phyloP scores from a whole-genome alignment of 2,888 invertebrate genomes.

The Anorthoa munda region DNA sequence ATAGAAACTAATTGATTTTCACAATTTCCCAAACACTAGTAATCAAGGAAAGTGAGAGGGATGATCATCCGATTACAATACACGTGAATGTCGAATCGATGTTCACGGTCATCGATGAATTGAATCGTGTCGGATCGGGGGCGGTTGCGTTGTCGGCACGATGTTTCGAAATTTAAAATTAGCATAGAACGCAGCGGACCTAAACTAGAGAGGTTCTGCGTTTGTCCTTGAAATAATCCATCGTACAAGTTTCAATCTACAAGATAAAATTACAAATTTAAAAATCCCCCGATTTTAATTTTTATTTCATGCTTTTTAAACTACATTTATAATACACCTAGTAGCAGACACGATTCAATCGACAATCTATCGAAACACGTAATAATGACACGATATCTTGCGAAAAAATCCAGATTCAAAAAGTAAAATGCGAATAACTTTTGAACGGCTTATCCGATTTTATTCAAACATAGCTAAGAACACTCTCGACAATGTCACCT shows the following conservation, averaged over 20 bases:
- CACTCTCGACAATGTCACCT: too few relatives aligned
- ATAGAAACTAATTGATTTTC: background rate
- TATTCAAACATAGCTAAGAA: too few relatives aligned
- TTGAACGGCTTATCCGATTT: too few relatives aligned
- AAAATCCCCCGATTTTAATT: too few relatives aligned
- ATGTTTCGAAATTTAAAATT: constrained; percentile 63
- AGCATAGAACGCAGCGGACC: constrained; percentile 26
- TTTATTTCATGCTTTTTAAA: too few relatives aligned
- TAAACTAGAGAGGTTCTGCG: constrained; percentile 33
- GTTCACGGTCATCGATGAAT: constrained; percentile 72
- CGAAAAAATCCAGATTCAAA: too few relatives aligned
- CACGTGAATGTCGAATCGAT: constrained; percentile 76
- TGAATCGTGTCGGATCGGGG: constrained; percentile 68
- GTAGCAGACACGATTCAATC: too few relatives aligned
- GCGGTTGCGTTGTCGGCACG: constrained; percentile 62
- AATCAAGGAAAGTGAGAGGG: constrained; percentile 74
- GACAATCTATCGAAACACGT: too few relatives aligned
- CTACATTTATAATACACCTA: too few relatives aligned
- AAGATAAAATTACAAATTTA: too few relatives aligned
- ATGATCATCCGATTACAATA: constrained; percentile 65
- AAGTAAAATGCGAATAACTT: too few relatives aligned
- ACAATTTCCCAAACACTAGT: constrained; percentile 4
- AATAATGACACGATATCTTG: too few relatives aligned
- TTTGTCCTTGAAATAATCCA: constrained; percentile 23
- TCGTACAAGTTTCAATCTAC: background rate